Evolutionary conservation across 2,888 invertebrate species (phyloP), one percentile per base, ranked within the genome.

Genomic region (Synergus umbraculus): DNA sequence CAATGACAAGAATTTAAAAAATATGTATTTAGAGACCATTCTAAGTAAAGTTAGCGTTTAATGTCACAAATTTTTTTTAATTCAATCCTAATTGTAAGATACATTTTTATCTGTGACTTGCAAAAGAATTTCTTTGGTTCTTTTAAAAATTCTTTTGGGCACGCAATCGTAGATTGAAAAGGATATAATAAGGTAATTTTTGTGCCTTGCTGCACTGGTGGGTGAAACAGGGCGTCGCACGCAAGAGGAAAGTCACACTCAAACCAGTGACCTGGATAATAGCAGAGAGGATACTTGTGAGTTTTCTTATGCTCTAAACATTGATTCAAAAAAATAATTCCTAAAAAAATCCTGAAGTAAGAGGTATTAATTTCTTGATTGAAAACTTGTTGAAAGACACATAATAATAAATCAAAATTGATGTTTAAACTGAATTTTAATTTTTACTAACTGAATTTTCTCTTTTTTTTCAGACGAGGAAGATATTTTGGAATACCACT

Each of bases 401-500:
- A 37, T 5, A 37, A 37, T 37, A 18, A 54, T 37, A 18, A 54
- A 54, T 8, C 3, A 13, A 60, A 66, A 69, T 43, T 77, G 22
- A 43, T 46, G 63, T 78, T 76, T 12, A 0, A 63, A 29, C 22
- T 29, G 22, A 29, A 29, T 29, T 29, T 29, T 29, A 29, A 29
- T 29, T 29, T 29, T 29, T 22, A 63, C 29, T 29, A 58, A 58
- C 3, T 41, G 83, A 77, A 76, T 66, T 69, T 41, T 76, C 82
- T 65, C 81, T 79, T 79, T 84, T 10, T 80, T 89, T 88, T 4
- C 92, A 93, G 93, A 93, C 88, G 92, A 92, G 85, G 92, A 92
- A 86, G 93, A 93, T 87, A 92, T 93, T 88, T 91, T 93, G 90
- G 93, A 93, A 88, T 93, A 93, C 89, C 93, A 93, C 88, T 93